Evolutionary conservation across 2,797 vertebrate species (phyloP).

Genomic region (Epinephelus coioides): DNA sequence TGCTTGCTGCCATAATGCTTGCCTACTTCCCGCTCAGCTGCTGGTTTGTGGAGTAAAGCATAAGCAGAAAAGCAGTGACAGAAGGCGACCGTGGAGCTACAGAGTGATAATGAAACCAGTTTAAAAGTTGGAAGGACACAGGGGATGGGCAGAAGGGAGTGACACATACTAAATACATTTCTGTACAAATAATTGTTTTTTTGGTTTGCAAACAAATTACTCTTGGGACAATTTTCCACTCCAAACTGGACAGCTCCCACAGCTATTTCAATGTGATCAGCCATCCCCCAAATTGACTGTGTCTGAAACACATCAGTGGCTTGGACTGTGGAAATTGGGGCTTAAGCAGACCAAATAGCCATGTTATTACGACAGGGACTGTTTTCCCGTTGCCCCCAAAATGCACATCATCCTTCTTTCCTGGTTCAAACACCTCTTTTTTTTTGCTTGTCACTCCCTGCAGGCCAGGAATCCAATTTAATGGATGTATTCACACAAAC

Average conservation of each 20-base stretch:
- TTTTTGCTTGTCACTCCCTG: constrained; percentile 75
- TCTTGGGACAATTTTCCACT: constrained; percentile 38
- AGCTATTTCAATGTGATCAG: constrained; percentile 65
- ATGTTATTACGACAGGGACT: constrained; percentile 75
- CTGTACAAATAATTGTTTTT: constrained; percentile 57
- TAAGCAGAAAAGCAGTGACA: constrained; percentile 30
- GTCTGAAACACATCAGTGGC: constrained; percentile 79
- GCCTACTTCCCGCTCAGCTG: constrained; percentile 40
- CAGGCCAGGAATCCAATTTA: constrained; percentile 86
- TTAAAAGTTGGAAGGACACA: constrained; percentile 44
- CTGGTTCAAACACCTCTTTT: constrained; percentile 72
- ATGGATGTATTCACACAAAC: constrained; percentile 84
- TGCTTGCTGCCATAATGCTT: constrained; percentile 30
- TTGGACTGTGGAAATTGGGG: constrained; percentile 75
- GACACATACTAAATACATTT: constrained; percentile 37
- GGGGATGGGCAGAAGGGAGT: constrained; percentile 19
- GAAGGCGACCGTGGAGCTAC: constrained; percentile 10
- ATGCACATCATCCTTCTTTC: constrained; percentile 74
- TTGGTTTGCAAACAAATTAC: constrained; percentile 57
- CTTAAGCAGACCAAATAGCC: constrained; percentile 78
- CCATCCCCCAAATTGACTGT: constrained; percentile 76
- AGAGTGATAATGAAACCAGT: constrained; percentile 50
- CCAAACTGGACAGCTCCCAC: constrained; percentile 57
- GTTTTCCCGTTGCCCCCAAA: constrained; percentile 70
- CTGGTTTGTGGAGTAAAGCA: constrained; percentile 34